Evolutionary conservation across 1,140 invertebrate species (phyloP).

Genomic region (Subanguina moxae): DNA sequence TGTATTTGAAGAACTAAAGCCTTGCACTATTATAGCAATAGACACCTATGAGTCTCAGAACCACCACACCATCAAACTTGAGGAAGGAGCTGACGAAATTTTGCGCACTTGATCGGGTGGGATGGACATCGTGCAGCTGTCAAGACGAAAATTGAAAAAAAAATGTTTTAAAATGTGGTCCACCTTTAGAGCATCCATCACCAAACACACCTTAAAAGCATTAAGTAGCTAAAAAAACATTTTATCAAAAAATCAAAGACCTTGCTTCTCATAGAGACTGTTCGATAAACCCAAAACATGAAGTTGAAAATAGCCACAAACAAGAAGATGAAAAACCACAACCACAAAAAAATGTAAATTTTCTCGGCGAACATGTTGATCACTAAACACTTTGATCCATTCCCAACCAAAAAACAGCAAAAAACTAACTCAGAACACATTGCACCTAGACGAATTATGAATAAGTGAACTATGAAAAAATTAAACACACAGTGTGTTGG

Average conservation of each 20-base stretch:
- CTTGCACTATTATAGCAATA: no score
- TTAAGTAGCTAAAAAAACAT: no score
- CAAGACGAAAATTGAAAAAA: slow-evolving; percentile 5
- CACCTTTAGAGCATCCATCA: slow-evolving; percentile 38
- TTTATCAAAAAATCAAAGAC: neutral
- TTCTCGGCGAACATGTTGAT: slow-evolving; percentile 47
- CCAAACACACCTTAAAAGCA: slow-evolving; percentile 8
- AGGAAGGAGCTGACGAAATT: slow-evolving; percentile 37
- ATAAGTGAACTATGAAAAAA: no score
- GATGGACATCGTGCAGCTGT: slow-evolving; percentile 30
- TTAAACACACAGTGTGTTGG: slow-evolving; percentile 28
- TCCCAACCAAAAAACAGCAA: neutral
- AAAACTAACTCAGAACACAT: slow-evolving; percentile 35
- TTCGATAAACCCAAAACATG: slow-evolving; percentile 32
- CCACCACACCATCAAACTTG: slow-evolving; percentile 36
- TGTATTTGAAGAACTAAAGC: no score
- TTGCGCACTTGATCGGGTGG: slow-evolving; percentile 2
- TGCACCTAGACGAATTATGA: slow-evolving; percentile 15
- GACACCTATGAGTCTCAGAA: slow-evolving; percentile 33
- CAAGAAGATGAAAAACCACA: slow-evolving; percentile 42
- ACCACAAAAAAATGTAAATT: slow-evolving; percentile 46
- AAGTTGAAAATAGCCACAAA: slow-evolving; percentile 31
- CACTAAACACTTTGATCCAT: slow-evolving; percentile 30
- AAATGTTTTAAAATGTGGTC: neutral
- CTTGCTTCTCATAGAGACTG: slow-evolving; percentile 35